phyloP scores from a whole-genome alignment of 2,113 vertebrate species.

The Camelus bactrianus region DNA sequence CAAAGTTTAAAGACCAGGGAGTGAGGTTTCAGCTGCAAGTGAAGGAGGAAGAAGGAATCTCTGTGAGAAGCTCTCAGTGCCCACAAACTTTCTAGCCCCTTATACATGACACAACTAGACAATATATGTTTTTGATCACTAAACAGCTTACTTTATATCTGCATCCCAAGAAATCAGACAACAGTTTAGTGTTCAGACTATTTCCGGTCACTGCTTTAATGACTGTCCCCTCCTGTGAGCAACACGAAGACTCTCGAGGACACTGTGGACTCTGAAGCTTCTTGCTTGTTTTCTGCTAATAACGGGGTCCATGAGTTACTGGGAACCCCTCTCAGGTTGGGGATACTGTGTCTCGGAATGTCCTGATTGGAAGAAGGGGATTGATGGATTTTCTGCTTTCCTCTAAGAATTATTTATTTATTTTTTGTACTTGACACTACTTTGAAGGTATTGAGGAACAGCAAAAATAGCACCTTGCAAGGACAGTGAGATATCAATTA shows the following conservation, averaged over 20 bases:
- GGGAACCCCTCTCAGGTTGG: not conserved
- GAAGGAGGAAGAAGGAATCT: not conserved
- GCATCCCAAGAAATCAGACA: not conserved
- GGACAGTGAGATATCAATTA: conserved; percentile 65
- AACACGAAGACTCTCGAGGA: not conserved
- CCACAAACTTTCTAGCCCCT: not conserved
- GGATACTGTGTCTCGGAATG: not conserved
- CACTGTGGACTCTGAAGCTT: not conserved
- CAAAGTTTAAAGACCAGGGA: not conserved
- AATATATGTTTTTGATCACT: not conserved
- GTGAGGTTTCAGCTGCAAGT: not conserved
- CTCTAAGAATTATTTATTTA: conserved; percentile 47
- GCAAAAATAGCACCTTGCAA: conserved; percentile 62
- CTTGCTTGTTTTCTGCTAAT: not conserved
- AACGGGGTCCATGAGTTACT: not conserved
- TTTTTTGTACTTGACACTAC: conserved; percentile 58
- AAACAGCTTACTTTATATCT: not conserved
- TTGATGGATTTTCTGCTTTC: conserved; percentile 12
- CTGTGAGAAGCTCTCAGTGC: not conserved
- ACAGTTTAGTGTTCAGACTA: not conserved
- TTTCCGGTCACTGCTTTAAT: not conserved
- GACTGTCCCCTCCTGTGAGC: not conserved
- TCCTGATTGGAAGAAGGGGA: not conserved
- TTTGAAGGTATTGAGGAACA: conserved; percentile 55
- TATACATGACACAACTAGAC: not conserved